Evolutionary conservation across 2,113 vertebrate species (phyloP).

Genomic region (Protobothrops flavoviridis): DNA sequence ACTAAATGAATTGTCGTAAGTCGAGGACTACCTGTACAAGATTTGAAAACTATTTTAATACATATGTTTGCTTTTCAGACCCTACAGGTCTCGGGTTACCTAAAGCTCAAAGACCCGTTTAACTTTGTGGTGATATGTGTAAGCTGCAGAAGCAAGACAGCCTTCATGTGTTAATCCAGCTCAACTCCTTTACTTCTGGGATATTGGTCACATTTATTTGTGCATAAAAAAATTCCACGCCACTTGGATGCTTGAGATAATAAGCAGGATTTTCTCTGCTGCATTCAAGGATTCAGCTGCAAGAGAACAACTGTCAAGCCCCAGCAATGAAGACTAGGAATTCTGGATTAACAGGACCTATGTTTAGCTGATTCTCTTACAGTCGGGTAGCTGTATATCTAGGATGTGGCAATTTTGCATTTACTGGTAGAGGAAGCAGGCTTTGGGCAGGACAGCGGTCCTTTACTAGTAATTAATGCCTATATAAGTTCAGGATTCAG

Average conservation of each 20-base stretch:
- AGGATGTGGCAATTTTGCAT: neutral
- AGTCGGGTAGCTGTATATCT: neutral
- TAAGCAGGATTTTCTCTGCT: neutral
- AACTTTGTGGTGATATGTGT: slow-evolving; percentile 10
- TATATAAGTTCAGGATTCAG: neutral
- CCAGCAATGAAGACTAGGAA: slow-evolving; percentile 15
- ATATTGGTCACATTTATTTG: neutral
- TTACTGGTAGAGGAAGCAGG: neutral
- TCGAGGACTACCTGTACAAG: neutral
- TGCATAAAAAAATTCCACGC: neutral
- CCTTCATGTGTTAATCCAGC: slow-evolving; percentile 48
- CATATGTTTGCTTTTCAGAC: slow-evolving; percentile 55
- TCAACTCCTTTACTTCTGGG: slow-evolving; percentile 32
- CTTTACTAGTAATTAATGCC: neutral
- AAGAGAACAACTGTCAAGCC: neutral
- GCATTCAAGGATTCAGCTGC: neutral
- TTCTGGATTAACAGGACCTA: neutral
- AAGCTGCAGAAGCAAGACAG: slow-evolving; percentile 23
- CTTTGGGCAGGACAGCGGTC: neutral
- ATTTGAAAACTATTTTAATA: neutral
- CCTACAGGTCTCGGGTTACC: slow-evolving; percentile 56
- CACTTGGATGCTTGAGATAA: neutral
- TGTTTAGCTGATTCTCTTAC: neutral
- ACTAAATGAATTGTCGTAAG: neutral
- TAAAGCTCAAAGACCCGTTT: slow-evolving; percentile 40